phyloP scores from a whole-genome alignment of 2,113 vertebrate species.

The Monopterus albus region DNA sequence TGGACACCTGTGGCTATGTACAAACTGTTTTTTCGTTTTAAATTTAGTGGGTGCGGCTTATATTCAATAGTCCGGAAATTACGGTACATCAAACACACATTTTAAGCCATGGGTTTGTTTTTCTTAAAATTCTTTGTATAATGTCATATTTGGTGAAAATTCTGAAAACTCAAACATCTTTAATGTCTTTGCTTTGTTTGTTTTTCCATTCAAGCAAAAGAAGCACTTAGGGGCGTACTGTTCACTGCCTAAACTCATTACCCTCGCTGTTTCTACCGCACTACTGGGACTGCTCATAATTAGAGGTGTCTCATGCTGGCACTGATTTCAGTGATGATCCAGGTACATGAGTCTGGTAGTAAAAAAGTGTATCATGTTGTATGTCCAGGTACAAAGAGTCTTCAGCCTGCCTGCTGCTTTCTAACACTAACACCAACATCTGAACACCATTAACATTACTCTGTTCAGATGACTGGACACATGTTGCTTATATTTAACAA shows the following conservation, averaged over 20 bases:
- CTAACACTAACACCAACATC: too few species aligned
- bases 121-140: neutral
- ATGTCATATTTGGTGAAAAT: conserved; percentile 1
- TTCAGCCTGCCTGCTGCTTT: too few species aligned
- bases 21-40: too few species aligned
- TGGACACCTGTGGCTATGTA: too few species aligned
- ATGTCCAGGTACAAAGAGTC: too few species aligned
- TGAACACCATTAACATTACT: too few species aligned
- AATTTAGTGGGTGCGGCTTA: too few species aligned
- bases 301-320: neutral
- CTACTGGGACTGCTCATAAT: neutral
- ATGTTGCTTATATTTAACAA: too few species aligned
- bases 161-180: neutral
- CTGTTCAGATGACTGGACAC: too few species aligned
- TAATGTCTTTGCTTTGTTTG: neutral
- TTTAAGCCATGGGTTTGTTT: neutral
- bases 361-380: too few species aligned
- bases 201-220: neutral
- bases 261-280: conserved; percentile 1
- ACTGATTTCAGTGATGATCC: conserved; percentile 8
- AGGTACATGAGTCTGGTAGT: neutral
- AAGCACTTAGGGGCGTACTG: conserved; percentile 13
- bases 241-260: conserved; percentile 51
- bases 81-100: neutral
- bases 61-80: too few species aligned